A percentile compares a stretch with the other conserved stretches of the same genome.
Evolutionary conservation across 2,113 vertebrate genomes (phyloP).

Genomic region (Urocolius indicus): DNA sequence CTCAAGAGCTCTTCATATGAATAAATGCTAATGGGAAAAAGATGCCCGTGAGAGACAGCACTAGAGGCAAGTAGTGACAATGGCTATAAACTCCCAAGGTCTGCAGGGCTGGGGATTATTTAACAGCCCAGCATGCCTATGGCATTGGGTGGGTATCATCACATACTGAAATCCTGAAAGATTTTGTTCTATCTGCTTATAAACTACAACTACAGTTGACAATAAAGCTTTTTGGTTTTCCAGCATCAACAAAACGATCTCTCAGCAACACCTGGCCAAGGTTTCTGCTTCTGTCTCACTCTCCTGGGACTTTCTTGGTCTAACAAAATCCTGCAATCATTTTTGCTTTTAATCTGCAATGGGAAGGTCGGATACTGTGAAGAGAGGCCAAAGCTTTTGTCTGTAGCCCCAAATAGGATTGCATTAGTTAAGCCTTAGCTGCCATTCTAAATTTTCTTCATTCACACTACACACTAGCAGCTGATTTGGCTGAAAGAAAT

Average conservation of each 20-base stretch:
- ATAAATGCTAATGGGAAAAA: constrained; percentile 23
- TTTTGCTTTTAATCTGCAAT: background rate
- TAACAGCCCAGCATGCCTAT: background rate
- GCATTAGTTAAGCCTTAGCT: constrained; percentile 46
- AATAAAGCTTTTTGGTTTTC: background rate
- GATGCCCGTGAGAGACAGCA: background rate
- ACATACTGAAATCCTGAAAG: background rate
- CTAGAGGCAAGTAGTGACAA: background rate
- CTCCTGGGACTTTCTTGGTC: background rate
- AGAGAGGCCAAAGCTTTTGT: constrained; percentile 53
- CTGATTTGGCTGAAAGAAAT: constrained; percentile 23
- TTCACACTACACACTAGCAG: constrained; percentile 7
- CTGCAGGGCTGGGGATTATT: background rate
- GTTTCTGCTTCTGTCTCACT: background rate
- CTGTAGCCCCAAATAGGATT: constrained; percentile 26
- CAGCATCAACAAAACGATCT: background rate
- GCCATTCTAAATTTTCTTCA: constrained; percentile 46
- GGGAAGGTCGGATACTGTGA: background rate
- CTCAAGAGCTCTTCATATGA: constrained; percentile 29
- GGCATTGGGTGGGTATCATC: background rate
- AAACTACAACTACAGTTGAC: background rate
- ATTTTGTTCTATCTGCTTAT: background rate
- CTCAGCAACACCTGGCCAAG: background rate
- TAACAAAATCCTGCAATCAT: background rate
- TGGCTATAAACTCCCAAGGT: background rate